Conservation (phyloP, 2,888 invertebrate genomes). For the Encarsia formosa region DNA sequence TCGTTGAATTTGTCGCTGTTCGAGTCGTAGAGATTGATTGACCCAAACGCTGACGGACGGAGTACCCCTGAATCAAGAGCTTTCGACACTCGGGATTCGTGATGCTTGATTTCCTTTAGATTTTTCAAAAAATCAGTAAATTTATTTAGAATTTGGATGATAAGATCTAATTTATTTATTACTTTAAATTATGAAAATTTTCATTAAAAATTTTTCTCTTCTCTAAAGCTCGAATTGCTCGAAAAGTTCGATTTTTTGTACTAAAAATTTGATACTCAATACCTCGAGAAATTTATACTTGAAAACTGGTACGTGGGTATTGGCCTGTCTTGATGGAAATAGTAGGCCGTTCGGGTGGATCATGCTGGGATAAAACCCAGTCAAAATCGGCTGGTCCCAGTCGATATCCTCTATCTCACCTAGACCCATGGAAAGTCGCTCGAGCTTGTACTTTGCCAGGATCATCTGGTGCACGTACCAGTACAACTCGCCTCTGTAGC, state of each 20-base stretch:
- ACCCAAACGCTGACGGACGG: not conserved
- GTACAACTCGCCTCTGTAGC: slow-evolving; percentile 61
- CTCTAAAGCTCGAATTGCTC: no score
- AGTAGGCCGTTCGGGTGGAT: slow-evolving; percentile 60
- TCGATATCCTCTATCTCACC: slow-evolving; percentile 60
- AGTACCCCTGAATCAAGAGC: slow-evolving; percentile 32
- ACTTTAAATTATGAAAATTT: no score
- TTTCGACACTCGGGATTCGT: slow-evolving; percentile 34
- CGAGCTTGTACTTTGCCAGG: slow-evolving; percentile 64
- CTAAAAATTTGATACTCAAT: no score
- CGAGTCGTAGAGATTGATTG: slow-evolving; percentile 21
- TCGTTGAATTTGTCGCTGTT: slow-evolving; percentile 52
- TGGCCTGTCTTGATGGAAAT: slow-evolving; percentile 50
- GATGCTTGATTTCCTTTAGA: slow-evolving; percentile 32
- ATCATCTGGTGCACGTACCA: slow-evolving; percentile 64
- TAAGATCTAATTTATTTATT: no score
- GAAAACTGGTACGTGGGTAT: slow-evolving; percentile 29
- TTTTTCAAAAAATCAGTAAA: no score
- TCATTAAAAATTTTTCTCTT: no score
- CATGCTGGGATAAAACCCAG: slow-evolving; percentile 60
- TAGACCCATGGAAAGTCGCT: slow-evolving; percentile 62
- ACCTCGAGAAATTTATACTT: slow-evolving; percentile 32
- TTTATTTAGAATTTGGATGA: no score
- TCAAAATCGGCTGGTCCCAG: slow-evolving; percentile 53
- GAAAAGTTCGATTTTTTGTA: no score